Evolutionary conservation across 1,140 invertebrate species (phyloP), one percentile per base, ranked within the genome.

Genomic region (Camponotus vicinus): DNA sequence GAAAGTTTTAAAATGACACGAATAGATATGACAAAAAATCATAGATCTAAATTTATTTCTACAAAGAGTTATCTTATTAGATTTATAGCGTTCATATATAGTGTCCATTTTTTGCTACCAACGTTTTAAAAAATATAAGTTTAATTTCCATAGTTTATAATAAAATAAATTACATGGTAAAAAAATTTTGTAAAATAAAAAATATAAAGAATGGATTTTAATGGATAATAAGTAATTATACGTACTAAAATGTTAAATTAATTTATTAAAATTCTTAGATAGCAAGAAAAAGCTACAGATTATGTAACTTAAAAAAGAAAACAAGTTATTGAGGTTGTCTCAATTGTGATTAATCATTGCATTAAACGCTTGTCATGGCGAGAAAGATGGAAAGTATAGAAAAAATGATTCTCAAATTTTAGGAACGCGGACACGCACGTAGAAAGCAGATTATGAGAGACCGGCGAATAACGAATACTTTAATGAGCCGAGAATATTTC

Each of bases 401-500:
- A 21, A 55, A n/a, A 79, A 80, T 27, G 63, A 34, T 80, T 6
- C n/a, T 55, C 45, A n/a, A 55, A 42, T 79, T 79, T 79, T 69
- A 57, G 37, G 52, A 32, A 2, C 34, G 63, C 77, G 34, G 4
- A 15, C 21, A 63, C 32, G 79, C 76, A 79, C 15, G 37, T 67
- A 32, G 27, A 57, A 15, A 75, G 61, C 70, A 64, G 49, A 70
- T 73, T 57, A 78, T 69, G 64, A 52, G 13, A 40, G 15, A 52
- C 6, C 21, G 18, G 15, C 27, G n/a, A 75, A 79, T 61, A 77
- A 59, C 76, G 21, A 69, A 84, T 52, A 71, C 71, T 83, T 89
- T 88, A 89, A 88, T 88, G 86, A 73, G 78, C 64, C 45, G 61
- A 45, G 67, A 70, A 85, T 89, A 85, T 87, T 89, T 90, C 59